These are phyloP conservation scores for Epizoanthus ramosus DNA, from an alignment of 92 coral and sea anemone species.

Conservation along the genomic window DNA sequence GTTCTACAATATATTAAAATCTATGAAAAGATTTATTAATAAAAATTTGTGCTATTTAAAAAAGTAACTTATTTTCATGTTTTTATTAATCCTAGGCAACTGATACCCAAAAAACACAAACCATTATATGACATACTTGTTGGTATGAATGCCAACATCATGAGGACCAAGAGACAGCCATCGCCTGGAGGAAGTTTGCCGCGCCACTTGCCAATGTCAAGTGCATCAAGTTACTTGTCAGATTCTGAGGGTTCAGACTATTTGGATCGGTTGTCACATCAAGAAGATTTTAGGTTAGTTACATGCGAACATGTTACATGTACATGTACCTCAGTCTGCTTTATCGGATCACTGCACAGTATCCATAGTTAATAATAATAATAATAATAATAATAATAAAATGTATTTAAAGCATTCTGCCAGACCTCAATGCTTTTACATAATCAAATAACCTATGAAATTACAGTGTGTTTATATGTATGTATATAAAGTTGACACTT, in stretches of 20 bases:
- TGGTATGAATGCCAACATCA: slow-evolving; percentile 59
- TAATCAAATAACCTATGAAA: no score
- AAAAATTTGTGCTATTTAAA: no score
- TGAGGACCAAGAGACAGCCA: slow-evolving; percentile 38
- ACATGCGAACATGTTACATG: no score
- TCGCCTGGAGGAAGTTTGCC: slow-evolving; percentile 51
- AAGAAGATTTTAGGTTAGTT: slow-evolving; percentile 31
- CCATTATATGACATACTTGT: slow-evolving; percentile 82
- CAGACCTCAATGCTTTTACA: no score
- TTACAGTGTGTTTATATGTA: no score
- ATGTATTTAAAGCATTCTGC: no score
- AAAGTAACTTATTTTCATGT: not conserved
- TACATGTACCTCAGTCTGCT: no score
- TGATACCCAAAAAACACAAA: slow-evolving; percentile 73
- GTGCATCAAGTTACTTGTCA: slow-evolving; percentile 39
- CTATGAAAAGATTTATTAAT: not conserved
- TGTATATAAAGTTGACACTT: no score
- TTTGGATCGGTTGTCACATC: slow-evolving; percentile 3
- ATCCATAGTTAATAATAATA: no score
- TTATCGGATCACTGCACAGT: no score
- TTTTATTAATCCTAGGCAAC: not conserved
- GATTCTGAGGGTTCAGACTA: slow-evolving; percentile 13
- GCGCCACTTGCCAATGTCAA: slow-evolving; percentile 36
- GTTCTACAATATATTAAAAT: no score
- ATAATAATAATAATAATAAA: no score